These are phyloP conservation scores for Stramonita haemastoma DNA, from an alignment of 2,888 invertebrate genomes.

Conservation along the genomic window DNA sequence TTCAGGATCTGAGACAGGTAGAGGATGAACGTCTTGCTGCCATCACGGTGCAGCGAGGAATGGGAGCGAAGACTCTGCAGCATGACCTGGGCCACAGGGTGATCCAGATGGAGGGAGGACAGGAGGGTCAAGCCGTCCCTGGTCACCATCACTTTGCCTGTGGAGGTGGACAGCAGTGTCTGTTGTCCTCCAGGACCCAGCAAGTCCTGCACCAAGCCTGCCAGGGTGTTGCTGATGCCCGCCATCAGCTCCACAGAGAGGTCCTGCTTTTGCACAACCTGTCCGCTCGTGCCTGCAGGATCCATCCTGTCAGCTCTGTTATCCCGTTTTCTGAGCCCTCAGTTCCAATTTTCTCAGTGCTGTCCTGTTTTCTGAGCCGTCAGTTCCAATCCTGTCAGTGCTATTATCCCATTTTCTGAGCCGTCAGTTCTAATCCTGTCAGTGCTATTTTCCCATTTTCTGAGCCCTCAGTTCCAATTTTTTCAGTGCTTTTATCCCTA, in stretches of 20 bases:
- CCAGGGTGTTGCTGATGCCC: conserved; percentile 44
- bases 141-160: conserved; percentile 53
- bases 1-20: conserved; percentile 51
- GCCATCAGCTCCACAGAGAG: background rate
- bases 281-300: background rate
- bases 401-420: background rate
- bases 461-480: background rate
- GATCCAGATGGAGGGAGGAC: conserved; percentile 58
- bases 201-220: conserved; percentile 51
- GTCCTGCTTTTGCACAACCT: background rate
- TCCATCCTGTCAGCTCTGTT: background rate
- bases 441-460: too few species aligned
- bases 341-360: background rate
- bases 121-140: conserved; percentile 61
- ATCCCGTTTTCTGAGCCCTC: background rate
- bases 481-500: too few species aligned
- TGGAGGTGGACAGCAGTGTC: conserved; percentile 59
- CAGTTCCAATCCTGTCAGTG: background rate
- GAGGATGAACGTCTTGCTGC: conserved; percentile 59
- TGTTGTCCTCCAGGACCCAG: conserved; percentile 64
- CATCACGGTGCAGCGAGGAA: conserved; percentile 53
- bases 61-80: conserved; percentile 51
- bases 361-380: background rate
- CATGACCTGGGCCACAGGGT: conserved; percentile 63
- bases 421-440: background rate